Evolutionary conservation across 2,888 invertebrate species (phyloP).

Genomic region (Cosmia trapezina): DNA sequence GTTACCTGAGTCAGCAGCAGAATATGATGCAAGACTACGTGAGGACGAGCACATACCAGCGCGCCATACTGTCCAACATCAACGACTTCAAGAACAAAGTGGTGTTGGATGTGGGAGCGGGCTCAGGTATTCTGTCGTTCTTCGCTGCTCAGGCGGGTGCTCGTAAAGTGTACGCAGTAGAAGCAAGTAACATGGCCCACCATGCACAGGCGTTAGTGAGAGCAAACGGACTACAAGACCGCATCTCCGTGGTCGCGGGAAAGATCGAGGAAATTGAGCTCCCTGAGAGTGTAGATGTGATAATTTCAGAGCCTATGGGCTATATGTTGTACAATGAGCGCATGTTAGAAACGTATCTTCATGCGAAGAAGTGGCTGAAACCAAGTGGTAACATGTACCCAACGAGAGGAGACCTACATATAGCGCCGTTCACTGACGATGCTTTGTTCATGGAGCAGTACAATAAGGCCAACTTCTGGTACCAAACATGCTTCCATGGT

Average conservation of each 20-base stretch:
- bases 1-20: constrained; percentile 99
- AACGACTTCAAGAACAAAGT: constrained; percentile 98
- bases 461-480: constrained; percentile 99
- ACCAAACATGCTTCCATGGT: constrained; percentile 99
- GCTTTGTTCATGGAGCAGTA: constrained; percentile 99
- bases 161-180: constrained; percentile 99
- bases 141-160: constrained; percentile 99
- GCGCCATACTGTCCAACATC: constrained; percentile 98
- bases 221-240: constrained; percentile 96
- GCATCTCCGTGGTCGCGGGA: constrained; percentile 97
- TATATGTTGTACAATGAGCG: constrained; percentile 99
- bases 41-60: constrained; percentile 99
- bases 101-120: constrained; percentile 99
- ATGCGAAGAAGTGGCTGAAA: constrained; percentile 99
- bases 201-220: constrained; percentile 97
- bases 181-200: constrained; percentile 99
- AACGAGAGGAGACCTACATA: constrained; percentile 98
- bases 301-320: constrained; percentile 99
- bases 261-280: constrained; percentile 99
- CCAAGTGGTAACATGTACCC: constrained; percentile 99
- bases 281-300: constrained; percentile 98
- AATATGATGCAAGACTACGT: constrained; percentile 99
- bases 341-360: constrained; percentile 99
- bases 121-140: constrained; percentile 99
- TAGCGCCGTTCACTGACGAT: constrained; percentile 99